Evolutionary conservation across 2,888 invertebrate species (phyloP).

Genomic region (Sthenelais limicola): DNA sequence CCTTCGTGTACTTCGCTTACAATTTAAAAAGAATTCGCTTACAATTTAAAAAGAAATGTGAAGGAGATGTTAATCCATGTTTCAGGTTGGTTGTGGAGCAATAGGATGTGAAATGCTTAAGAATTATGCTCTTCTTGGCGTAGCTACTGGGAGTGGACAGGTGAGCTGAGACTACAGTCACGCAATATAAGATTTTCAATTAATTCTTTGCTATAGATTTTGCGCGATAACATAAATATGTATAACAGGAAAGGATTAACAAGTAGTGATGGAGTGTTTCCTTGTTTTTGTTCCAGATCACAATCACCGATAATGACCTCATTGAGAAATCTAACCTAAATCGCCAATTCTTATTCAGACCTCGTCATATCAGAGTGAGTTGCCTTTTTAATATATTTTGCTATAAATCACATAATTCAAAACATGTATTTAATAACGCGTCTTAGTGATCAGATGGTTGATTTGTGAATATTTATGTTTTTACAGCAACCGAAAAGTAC

Average conservation of each 20-base stretch:
- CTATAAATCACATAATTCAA: neutral
- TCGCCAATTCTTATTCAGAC: slow-evolving; percentile 72
- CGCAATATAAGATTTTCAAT: neutral
- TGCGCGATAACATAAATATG: too few species aligned
- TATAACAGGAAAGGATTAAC: too few species aligned
- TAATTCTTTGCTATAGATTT: too few species aligned
- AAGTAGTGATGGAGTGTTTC: too few species aligned
- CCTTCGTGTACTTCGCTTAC: too few species aligned
- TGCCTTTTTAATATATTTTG: neutral
- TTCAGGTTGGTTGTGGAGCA: slow-evolving; percentile 72
- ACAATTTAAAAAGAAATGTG: too few species aligned
- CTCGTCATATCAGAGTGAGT: slow-evolving; percentile 68
- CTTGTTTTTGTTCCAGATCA: slow-evolving; percentile 59
- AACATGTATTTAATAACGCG: neutral
- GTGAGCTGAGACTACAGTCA: slow-evolving; percentile 40
- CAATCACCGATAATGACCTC: slow-evolving; percentile 72
- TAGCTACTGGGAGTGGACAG: slow-evolving; percentile 58
- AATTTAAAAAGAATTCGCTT: too few species aligned
- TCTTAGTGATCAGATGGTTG: neutral
- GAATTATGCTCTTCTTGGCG: slow-evolving; percentile 71
- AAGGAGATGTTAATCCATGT: too few species aligned
- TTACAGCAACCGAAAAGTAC: slow-evolving; percentile 69
- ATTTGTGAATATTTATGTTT: slow-evolving; percentile 1
- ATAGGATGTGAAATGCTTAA: slow-evolving; percentile 73
- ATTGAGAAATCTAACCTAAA: slow-evolving; percentile 73